Evolutionary conservation across 2,797 vertebrate genomes (phyloP).

Genomic region (Anabas testudineus): DNA sequence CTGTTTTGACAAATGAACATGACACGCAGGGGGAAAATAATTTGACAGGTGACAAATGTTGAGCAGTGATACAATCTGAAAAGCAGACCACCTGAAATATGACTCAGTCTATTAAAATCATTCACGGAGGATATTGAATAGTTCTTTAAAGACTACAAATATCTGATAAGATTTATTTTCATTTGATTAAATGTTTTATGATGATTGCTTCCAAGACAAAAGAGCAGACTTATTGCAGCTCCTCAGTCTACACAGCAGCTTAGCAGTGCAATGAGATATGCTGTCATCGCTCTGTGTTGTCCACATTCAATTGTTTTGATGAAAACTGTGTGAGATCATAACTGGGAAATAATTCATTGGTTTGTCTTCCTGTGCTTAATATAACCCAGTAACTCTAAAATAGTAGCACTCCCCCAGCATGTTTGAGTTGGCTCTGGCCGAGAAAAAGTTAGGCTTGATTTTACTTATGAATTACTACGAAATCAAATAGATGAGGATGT

Average conservation of each 20-base stretch:
- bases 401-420: slow-evolving; percentile 35
- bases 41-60: slow-evolving; percentile 92
- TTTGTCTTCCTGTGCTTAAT: slow-evolving; percentile 19
- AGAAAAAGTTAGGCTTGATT: slow-evolving; percentile 12
- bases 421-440: slow-evolving; percentile 32
- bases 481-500: slow-evolving; percentile 34
- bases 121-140: slow-evolving; percentile 88
- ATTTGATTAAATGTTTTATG: slow-evolving; percentile 81
- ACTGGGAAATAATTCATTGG: slow-evolving; percentile 12
- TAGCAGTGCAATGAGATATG: slow-evolving; percentile 9
- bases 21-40: slow-evolving; percentile 87
- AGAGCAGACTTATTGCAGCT: slow-evolving; percentile 32
- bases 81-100: slow-evolving; percentile 88
- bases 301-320: slow-evolving; percentile 21
- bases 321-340: slow-evolving; percentile 25
- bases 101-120: slow-evolving; percentile 90
- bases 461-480: slow-evolving; percentile 16
- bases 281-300: slow-evolving; percentile 16
- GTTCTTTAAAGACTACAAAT: slow-evolving; percentile 87
- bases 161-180: slow-evolving; percentile 83
- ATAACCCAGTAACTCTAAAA: slow-evolving; percentile 25
- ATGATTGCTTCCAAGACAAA: slow-evolving; percentile 71
- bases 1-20: slow-evolving; percentile 89
- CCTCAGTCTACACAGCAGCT: slow-evolving; percentile 11
- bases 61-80: slow-evolving; percentile 88